Percentiles rank a stretch among this genome's conserved stretches.
phyloP scores from a whole-genome alignment of 2,113 vertebrate species.

The Mus pahari region DNA sequence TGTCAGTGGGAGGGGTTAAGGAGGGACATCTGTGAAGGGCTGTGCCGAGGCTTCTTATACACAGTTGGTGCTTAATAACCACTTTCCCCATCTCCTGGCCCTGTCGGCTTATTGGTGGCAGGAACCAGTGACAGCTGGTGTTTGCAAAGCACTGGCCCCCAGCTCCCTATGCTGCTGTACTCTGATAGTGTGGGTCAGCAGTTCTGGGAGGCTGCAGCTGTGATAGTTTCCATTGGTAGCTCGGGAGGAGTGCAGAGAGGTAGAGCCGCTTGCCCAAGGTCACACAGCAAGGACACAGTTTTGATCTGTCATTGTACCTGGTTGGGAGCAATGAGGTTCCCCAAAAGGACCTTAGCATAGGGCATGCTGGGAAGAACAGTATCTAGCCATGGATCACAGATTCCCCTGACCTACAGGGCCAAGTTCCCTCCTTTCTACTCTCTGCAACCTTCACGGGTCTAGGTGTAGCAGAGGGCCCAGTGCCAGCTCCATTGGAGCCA shows the following conservation, averaged over 20 bases:
- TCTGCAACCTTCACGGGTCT: not conserved
- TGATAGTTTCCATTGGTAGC: not conserved
- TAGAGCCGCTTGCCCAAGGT: not conserved
- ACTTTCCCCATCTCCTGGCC: not conserved
- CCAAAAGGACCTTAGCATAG: not conserved
- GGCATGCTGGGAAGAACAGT: not conserved
- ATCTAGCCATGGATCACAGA: fast-evolving
- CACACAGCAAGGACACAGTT: not conserved
- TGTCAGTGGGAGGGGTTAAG: fast-evolving
- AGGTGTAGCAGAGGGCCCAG: fast-evolving
- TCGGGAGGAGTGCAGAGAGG: not conserved
- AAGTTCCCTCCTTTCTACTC: not conserved
- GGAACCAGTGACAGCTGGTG: too few species aligned
- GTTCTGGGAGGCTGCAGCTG: not conserved
- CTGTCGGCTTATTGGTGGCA: not conserved
- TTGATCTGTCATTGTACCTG: not conserved
- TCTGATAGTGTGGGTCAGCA: fast-evolving
- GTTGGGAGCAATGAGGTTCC: not conserved
- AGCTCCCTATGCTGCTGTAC: not conserved
- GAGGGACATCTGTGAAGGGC: not conserved
- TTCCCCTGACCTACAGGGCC: not conserved
- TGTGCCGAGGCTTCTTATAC: fast-evolving
- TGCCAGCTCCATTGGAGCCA: conserved; percentile 31
- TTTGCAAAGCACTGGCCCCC: not conserved
- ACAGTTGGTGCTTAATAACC: not conserved